Evolutionary conservation across 2,113 vertebrate species (phyloP).

Genomic region (Rhinogobius similis): DNA sequence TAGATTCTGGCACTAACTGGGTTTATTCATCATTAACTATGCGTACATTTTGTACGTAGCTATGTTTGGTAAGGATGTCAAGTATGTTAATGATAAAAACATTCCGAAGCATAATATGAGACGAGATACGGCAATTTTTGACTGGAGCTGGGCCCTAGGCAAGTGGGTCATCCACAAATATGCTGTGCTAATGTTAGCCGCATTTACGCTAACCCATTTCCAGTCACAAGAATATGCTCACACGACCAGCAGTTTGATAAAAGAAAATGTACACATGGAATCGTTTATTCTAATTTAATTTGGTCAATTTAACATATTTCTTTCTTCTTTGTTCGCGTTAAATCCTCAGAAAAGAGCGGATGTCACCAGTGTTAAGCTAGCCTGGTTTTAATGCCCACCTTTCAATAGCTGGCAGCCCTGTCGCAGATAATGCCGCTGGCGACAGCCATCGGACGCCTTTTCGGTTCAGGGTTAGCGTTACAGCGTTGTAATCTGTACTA

Average conservation of each 20-base stretch:
- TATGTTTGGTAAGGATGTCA: not conserved
- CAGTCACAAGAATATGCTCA: not conserved
- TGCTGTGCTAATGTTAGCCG: slow-evolving; percentile 50
- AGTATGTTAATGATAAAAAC: not conserved
- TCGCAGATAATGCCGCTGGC: slow-evolving; percentile 17
- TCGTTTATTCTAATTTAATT: not conserved
- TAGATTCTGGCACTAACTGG: not conserved
- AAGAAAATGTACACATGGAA: not conserved
- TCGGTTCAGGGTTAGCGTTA: fast-evolving
- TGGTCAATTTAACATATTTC: not conserved
- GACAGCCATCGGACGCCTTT: not conserved
- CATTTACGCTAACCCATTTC: not conserved
- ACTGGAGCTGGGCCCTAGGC: slow-evolving; percentile 47
- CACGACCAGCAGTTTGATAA: not conserved
- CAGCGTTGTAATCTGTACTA: not conserved
- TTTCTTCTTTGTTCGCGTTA: not conserved
- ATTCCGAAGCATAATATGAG: not conserved
- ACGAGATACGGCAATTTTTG: slow-evolving; percentile 17
- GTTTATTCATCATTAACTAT: not conserved
- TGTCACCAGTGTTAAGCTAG: slow-evolving; percentile 39
- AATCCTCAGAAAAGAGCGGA: slow-evolving; percentile 20
- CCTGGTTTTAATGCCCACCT: slow-evolving; percentile 56
- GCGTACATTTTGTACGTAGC: not conserved
- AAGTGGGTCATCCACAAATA: slow-evolving; percentile 64
- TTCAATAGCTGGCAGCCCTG: slow-evolving; percentile 44